Conservation (phyloP, 2,797 vertebrate genomes). For the Myoxocephalus aenaeus region DNA sequence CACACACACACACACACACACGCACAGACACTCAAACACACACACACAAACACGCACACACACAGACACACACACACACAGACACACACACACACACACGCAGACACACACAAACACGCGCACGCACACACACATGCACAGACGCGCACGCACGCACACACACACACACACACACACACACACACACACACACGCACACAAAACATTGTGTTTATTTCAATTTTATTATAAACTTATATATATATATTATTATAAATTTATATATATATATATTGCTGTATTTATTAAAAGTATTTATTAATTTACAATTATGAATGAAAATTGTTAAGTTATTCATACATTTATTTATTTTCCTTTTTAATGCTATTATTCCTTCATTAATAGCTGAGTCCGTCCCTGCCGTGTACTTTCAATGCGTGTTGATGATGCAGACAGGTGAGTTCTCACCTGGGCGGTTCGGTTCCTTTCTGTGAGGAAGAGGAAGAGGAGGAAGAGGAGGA, state of each 20-base stretch:
- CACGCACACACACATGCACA: too few relatives aligned
- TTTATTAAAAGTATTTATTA: neutral
- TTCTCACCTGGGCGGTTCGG: slow-evolving; percentile 55
- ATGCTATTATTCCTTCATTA: neutral
- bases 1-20: too few relatives aligned
- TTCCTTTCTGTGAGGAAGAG: slow-evolving; percentile 30
- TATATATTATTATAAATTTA: neutral
- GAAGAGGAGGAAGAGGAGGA: neutral
- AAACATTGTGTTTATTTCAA: too few relatives aligned
- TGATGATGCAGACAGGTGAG: slow-evolving; percentile 21
- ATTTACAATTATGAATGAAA: neutral
- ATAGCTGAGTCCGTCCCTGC: neutral
- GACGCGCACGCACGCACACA: too few relatives aligned
- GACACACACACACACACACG: too few relatives aligned
- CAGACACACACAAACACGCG: too few relatives aligned
- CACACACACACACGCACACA: too few relatives aligned
- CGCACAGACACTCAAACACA: too few relatives aligned
- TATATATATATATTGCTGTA: neutral
- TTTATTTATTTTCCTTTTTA: neutral
- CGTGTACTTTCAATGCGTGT: neutral
- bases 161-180: too few relatives aligned
- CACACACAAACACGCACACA: too few relatives aligned
- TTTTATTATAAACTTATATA: too few relatives aligned
- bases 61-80: too few relatives aligned
- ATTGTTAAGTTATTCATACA: neutral